Base-by-base conservation (phyloP, 2,113 vertebrate genomes). In the Maccullochella peelii region DNA sequence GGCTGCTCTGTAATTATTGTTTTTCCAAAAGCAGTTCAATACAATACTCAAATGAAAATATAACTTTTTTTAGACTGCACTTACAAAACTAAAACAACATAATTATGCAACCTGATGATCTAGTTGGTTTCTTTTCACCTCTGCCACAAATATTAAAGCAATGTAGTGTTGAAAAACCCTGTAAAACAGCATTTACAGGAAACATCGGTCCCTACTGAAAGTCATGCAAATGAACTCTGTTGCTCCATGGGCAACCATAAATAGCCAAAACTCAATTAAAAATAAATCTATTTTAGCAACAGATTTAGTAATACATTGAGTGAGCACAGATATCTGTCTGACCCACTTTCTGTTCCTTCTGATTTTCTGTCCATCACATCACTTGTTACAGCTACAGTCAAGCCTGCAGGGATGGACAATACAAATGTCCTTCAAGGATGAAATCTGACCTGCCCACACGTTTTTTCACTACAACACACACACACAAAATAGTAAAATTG, bases 381-480 rank as follows among this genome's bases (percentile, higher is more conserved):
- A 25, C 50, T 74, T 67, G 44, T 69, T 57, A 58, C 18, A 61
- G 72, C 27, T n/a, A 8, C 66, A 63, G 42, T 80, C 36, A 42
- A 59, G 49, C 75, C 73, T 54, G 54, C 54, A 62, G 47, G 42
- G 68, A 40, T 20, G 33, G 15, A 65, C 73, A 68, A 77, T 15
- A 27, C 65, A 70, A 57, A 79, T 27, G 47, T 58, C 70, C 54
- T 79, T 80, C 71, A 42, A 77, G 66, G 63, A 49, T 58, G 9
- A 90, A 79, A 38, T 76, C 25, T 77, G 81, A 86, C 77, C 59
- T 66, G 8, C 47, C 49, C 40, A 36, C 57, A 30, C 23, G 61
- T 61, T 82, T 25, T 77, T n/a, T 47, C 12, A 30, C 4, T 40
- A 61, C 33, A 30, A 25, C 25, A 54, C 36, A 73, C 16, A 44